Percentiles rank a stretch among this genome's conserved stretches.
These are phyloP conservation scores for Spea multiplicata DNA, from an alignment of 2,113 vertebrate genomes.

Conservation along the genomic window DNA sequence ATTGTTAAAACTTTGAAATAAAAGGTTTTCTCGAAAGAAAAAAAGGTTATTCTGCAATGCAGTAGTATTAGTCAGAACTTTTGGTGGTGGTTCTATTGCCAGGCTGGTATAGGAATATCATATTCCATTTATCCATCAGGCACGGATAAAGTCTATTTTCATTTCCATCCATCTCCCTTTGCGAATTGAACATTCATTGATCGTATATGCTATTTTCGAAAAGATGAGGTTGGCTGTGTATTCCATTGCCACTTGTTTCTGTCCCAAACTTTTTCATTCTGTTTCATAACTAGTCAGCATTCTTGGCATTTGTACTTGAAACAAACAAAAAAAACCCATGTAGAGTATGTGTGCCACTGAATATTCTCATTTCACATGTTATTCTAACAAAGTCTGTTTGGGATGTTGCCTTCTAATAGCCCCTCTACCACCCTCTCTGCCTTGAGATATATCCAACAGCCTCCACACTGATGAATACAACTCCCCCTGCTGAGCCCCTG, in stretches of 20 bases:
- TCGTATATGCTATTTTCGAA: constrained; percentile 20
- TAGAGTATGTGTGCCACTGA: background rate
- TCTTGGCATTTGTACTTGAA: constrained; percentile 18
- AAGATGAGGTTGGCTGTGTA: background rate
- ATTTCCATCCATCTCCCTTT: constrained; percentile 29
- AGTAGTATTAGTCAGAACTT: constrained; percentile 4
- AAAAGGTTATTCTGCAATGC: constrained; percentile 18
- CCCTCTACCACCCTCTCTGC: background rate
- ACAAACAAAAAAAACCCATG: background rate
- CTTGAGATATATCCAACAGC: background rate
- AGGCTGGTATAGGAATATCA: constrained; percentile 14
- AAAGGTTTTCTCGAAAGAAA: background rate
- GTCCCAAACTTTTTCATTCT: constrained; percentile 10
- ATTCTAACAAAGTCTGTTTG: background rate
- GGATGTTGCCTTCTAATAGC: constrained; percentile 4
- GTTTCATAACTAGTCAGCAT: background rate
- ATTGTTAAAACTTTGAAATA: background rate
- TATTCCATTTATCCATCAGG: constrained; percentile 23
- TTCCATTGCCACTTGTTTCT: background rate
- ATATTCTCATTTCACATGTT: background rate
- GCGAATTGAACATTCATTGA: constrained; percentile 30
- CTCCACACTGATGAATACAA: constrained; percentile 17
- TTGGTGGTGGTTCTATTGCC: constrained; percentile 12
- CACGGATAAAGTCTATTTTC: constrained; percentile 33
- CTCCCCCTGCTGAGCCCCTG: constrained; percentile 24